Evolutionary conservation across 1,140 invertebrate species (phyloP).

Genomic region (Papilio helenus): DNA sequence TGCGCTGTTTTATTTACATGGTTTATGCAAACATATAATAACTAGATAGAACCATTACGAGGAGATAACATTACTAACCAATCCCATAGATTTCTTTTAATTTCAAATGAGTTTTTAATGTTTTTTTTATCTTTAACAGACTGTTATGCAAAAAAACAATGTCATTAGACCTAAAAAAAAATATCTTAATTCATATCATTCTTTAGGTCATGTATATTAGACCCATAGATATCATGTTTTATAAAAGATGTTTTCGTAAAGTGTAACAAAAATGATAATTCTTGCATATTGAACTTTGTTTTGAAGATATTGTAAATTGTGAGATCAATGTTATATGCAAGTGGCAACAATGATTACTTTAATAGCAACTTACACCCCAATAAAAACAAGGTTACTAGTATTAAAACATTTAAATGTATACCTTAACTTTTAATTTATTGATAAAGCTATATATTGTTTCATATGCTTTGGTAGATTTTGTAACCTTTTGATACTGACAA

Average conservation of each 20-base stretch:
- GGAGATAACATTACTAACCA: too few relatives aligned
- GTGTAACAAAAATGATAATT: neutral
- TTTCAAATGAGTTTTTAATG: neutral
- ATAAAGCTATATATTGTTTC: neutral
- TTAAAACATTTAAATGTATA: neutral
- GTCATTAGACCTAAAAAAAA: neutral
- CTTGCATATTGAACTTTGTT: neutral
- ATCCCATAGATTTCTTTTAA: too few relatives aligned
- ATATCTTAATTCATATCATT: slow-evolving; percentile 7
- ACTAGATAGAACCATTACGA: too few relatives aligned
- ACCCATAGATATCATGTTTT: slow-evolving; percentile 2
- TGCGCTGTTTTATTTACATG: too few relatives aligned
- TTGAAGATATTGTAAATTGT: neutral
- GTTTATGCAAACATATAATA: too few relatives aligned
- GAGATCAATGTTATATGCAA: neutral
- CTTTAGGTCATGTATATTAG: slow-evolving; percentile 3
- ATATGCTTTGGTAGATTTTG: neutral
- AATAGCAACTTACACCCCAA: neutral
- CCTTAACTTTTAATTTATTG: neutral
- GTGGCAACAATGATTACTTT: neutral
- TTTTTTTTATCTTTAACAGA: neutral
- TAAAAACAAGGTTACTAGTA: neutral
- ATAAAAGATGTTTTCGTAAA: neutral
- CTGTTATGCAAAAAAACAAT: neutral
- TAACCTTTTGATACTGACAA: neutral